Conservation (phyloP, 1,140 invertebrate genomes). For the Apolygus lucorum region DNA sequence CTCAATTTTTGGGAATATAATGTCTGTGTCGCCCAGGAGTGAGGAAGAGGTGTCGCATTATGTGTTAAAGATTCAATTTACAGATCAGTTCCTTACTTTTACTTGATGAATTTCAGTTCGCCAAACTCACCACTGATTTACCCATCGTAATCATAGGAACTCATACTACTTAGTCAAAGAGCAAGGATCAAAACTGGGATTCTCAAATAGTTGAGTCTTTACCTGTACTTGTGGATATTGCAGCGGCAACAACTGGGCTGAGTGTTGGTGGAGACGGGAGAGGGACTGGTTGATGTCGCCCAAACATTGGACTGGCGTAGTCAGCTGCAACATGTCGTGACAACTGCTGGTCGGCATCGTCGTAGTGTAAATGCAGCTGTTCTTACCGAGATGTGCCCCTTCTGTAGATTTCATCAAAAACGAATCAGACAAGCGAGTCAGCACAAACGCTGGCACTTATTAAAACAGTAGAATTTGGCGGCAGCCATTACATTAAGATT, state of each 20-base stretch:
- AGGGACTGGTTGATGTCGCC: constrained; percentile 21
- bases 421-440: background rate
- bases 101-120: no score
- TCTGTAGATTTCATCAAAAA: background rate
- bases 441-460: background rate
- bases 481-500: background rate
- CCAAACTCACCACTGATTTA: no score
- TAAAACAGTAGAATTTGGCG: background rate
- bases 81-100: no score
- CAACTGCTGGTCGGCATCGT: constrained; percentile 13
- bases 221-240: constrained; percentile 24
- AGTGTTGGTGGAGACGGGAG: constrained; percentile 20
- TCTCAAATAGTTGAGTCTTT: no score
- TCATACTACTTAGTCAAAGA: no score
- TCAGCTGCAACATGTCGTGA: constrained; percentile 20
- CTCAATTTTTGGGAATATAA: no score
- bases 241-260: constrained; percentile 22
- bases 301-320: constrained; percentile 23
- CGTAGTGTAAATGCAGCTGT: constrained; percentile 21
- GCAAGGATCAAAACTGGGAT: no score
- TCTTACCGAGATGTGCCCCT: background rate
- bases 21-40: no score
- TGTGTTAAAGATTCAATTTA: no score
- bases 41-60: no score
- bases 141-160: no score